Evolutionary conservation across 2,113 vertebrate genomes (phyloP).

Genomic region (Cyprinodon brontotheroides): DNA sequence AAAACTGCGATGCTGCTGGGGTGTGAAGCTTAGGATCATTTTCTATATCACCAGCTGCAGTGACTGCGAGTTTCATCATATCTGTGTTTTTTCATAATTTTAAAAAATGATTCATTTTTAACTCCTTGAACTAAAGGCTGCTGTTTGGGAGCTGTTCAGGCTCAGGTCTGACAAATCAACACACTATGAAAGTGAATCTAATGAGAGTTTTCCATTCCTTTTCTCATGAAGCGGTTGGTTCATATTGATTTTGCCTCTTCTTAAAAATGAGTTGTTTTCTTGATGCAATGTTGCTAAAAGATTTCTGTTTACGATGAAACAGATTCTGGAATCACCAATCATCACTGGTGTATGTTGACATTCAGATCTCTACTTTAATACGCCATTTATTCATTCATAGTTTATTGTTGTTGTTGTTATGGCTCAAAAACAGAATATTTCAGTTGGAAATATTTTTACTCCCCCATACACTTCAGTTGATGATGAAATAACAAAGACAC

Average conservation of each 20-base stretch:
- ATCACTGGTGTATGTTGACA: neutral
- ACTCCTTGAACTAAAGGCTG: neutral
- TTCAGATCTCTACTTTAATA: neutral
- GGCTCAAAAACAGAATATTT: neutral
- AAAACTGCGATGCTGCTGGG: conserved; percentile 34
- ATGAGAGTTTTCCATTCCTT: neutral
- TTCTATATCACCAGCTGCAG: conserved; percentile 17
- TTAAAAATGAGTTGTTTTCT: neutral
- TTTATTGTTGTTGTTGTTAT: neutral
- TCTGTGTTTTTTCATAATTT: neutral
- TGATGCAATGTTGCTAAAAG: neutral
- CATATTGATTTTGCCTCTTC: neutral
- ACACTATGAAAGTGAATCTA: neutral
- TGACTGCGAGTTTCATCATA: conserved; percentile 13
- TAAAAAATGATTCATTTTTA: neutral
- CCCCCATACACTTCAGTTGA: too few relatives aligned
- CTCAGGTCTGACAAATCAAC: neutral
- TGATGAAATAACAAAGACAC: too few relatives aligned
- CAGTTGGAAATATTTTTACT: neutral
- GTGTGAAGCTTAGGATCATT: conserved; percentile 45
- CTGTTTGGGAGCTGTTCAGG: neutral
- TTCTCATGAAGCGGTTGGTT: neutral
- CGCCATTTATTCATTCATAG: neutral
- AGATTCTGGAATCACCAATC: neutral
- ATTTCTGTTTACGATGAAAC: neutral